Evolutionary conservation across 53 echinoderm and acorn worm genomes (phyloP), one percentile per base, ranked within the genome.

Genomic region (Glandiceps talaboti): DNA sequence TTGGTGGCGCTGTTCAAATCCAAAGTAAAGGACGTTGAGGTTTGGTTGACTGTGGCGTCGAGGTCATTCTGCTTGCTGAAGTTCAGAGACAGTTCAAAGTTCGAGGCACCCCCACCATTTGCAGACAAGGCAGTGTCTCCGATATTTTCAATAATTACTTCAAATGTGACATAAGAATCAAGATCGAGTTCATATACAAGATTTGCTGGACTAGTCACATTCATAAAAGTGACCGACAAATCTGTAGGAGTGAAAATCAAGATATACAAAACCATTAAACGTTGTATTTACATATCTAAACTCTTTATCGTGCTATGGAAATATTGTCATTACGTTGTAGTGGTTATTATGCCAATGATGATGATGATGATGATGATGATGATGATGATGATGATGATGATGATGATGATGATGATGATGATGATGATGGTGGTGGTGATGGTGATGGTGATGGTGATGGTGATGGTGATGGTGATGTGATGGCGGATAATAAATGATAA

Each of bases 401-500:
- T 77, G 27, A 82, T 82, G 0, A 77, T 77, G 26, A 31, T n/a
- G 1, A 45, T 30, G 33, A 82, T 76, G 27, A 77, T 32, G 74
- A 91, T 89, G 81, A 74, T 85, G n/a, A 84, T 89, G 26, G 77
- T 84, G n/a, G 89, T 89, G 76, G 33, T 73, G 82, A 89, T 91
- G 75, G 79, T 83, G 83, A 91, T 78, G 26, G 76, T 81, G 33
- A 91, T 74, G n/a, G 79, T 80, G 81, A 73, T 86, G 1, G 86
- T 84, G 28, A 89, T 84, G 45, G 82, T 91, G 89, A 86, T 91
- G 77, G 84, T 84, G 14, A 92, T 83, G 25, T 89, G n/a, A n/a
- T n/a, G n/a, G n/a, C n/a, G n/a, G n/a, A n/a, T n/a, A n/a, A n/a
- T n/a, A n/a, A n/a, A n/a, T n/a, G n/a, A n/a, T n/a, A n/a, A n/a